Evolutionary conservation across 2,888 invertebrate species (phyloP).

Genomic region (Lasius fuliginosus): DNA sequence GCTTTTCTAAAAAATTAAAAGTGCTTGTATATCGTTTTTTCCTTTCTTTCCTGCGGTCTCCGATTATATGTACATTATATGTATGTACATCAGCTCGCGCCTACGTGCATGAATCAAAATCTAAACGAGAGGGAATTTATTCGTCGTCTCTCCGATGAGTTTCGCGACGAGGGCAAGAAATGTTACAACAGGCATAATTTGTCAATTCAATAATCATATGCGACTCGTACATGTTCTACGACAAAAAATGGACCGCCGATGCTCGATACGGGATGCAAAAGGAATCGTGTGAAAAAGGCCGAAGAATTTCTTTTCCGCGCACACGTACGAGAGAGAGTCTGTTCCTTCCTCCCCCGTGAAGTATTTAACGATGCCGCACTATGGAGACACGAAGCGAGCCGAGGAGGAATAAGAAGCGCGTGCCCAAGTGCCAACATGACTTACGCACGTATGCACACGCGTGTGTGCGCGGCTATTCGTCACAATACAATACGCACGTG

Average conservation of each 20-base stretch:
- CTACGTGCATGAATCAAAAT: constrained; percentile 1
- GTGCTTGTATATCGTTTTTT: constrained; percentile 59
- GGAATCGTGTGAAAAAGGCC: background rate
- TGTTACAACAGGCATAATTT: background rate
- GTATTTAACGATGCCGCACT: constrained; percentile 76
- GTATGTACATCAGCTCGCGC: background rate
- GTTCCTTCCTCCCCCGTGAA: constrained; percentile 61
- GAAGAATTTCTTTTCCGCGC: constrained; percentile 29
- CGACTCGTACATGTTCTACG: background rate
- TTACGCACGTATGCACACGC: constrained; percentile 77
- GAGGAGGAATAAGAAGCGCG: constrained; percentile 80
- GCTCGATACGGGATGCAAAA: background rate
- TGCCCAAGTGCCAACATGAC: constrained; percentile 84
- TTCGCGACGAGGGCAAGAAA: background rate
- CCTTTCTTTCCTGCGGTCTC: constrained; percentile 2
- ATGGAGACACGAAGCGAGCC: constrained; percentile 50
- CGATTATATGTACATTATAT: background rate
- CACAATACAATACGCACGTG: constrained; percentile 82
- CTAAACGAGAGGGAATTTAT: constrained; percentile 23
- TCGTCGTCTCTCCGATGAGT: background rate
- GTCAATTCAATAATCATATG: background rate
- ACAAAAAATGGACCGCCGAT: background rate
- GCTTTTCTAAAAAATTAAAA: constrained; percentile 77
- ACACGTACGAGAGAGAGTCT: constrained; percentile 14
- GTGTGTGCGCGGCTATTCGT: constrained; percentile 73